Conservation (phyloP, 2,113 vertebrate species). For the Lampris megalopsis region DNA sequence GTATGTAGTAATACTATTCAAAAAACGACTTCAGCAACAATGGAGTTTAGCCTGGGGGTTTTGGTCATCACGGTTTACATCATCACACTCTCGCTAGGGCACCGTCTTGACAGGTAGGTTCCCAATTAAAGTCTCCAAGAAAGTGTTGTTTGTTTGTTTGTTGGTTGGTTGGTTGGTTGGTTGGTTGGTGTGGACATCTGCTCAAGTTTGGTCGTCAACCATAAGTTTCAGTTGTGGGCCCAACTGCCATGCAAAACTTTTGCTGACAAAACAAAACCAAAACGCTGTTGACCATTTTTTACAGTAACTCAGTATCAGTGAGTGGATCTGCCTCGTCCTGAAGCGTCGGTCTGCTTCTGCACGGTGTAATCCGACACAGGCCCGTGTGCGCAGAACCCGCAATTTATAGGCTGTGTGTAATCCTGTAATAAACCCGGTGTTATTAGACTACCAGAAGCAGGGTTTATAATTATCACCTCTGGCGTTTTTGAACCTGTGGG, state of each 20-base stretch:
- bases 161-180: too few species aligned
- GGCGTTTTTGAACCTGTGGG: constrained; percentile 5
- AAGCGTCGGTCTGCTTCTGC: constrained; percentile 20
- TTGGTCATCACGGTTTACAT: constrained; percentile 46
- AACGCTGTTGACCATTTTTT: too few species aligned
- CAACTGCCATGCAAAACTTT: too few species aligned
- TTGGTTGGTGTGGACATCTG: too few species aligned
- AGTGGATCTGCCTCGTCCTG: neutral
- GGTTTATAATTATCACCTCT: constrained; percentile 1
- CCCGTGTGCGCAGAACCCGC: constrained; percentile 23
- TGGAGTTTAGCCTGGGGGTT: constrained; percentile 20
- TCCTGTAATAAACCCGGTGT: constrained; percentile 44
- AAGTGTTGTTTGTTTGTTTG: too few species aligned
- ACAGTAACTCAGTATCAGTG: too few species aligned
- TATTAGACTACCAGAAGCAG: constrained; percentile 4
- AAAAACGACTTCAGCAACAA: constrained; percentile 41
- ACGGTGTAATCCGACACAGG: constrained; percentile 8
- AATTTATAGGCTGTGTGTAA: constrained; percentile 32
- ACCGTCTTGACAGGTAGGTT: constrained; percentile 60
- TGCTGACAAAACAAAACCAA: too few species aligned
- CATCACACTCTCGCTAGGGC: constrained; percentile 49
- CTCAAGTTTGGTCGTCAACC: too few species aligned
- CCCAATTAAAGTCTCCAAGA: neutral
- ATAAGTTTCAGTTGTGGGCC: too few species aligned
- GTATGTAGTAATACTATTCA: constrained; percentile 42